A percentile compares a stretch with the other conserved stretches of the same genome.
phyloP scores from a whole-genome alignment of 2,797 vertebrate genomes.

The Melanotaenia nigrans region DNA sequence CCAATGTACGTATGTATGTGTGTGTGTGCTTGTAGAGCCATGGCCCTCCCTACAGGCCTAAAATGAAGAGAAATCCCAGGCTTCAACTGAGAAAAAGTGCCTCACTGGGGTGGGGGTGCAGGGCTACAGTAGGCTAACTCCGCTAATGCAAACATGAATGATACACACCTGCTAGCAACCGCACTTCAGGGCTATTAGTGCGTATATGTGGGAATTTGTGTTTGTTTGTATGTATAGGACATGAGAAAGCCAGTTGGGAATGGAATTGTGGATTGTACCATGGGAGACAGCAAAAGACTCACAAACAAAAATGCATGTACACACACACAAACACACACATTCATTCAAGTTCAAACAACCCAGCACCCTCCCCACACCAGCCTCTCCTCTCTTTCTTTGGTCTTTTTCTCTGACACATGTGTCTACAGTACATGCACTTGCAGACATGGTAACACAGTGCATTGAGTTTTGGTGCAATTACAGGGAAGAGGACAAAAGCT shows the following conservation, averaged over 20 bases:
- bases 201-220: conserved; percentile 40
- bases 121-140: conserved; percentile 58
- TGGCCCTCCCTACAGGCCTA: conserved; percentile 77
- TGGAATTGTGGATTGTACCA: conserved; percentile 63
- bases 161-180: conserved; percentile 82
- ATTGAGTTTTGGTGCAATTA: conserved; percentile 81
- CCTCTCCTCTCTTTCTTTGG: conserved; percentile 18
- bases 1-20: conserved; percentile 35
- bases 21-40: conserved; percentile 28
- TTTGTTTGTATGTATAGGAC: conserved; percentile 29
- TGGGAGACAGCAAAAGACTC: conserved; percentile 77
- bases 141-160: conserved; percentile 83
- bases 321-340: conserved; percentile 12
- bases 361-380: background rate
- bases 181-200: conserved; percentile 71
- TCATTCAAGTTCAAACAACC: conserved; percentile 21
- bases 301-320: conserved; percentile 36
- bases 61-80: conserved; percentile 85
- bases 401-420: conserved; percentile 43
- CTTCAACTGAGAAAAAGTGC: conserved; percentile 75
- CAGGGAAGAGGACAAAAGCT: conserved; percentile 82
- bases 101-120: conserved; percentile 32
- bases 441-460: conserved; percentile 60
- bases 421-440: conserved; percentile 37
- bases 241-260: conserved; percentile 36